Base-by-base conservation (phyloP, 1,140 invertebrate species). In the Zophobas morio region DNA sequence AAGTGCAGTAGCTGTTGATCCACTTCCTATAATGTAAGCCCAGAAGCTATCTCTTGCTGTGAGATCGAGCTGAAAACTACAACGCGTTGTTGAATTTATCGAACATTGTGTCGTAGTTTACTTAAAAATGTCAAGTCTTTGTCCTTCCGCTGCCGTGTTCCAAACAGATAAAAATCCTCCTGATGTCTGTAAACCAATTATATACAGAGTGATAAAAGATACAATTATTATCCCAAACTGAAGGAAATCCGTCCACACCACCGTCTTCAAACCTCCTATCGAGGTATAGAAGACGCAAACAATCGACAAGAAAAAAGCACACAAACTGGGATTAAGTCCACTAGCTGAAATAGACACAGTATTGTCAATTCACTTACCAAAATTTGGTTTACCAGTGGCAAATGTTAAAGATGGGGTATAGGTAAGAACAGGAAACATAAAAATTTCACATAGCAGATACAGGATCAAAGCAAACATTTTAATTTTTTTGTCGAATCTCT, bases 231-330 rank as follows among this genome's bases (percentile, higher is more conserved):
- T 85, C 54, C 89, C 86, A 47, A 92, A 89, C 81, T 94, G 94
- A 36, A 94, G 86, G 0, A 92, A 91, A 76, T 94, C 93, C 3
- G 94, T 91, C 89, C 91, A 91, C 53, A 94, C 89, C 36, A 95
- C 92, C 4, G 94, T 93, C 86, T 93, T 91, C 74, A 95, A 85
- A 0, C 94, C 94, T 56, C 93, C 93, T 49, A 95, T 85, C 6
- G 93, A 90, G 2, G 94, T 94, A 79, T 96, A 94, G 74, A 95
- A 93, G 2, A 94, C 93, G 84, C 94, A 95, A 2, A 94, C 89
- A 1, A 91, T 84, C 78, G 93, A 94, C 60, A 94, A 89, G 0
- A 93, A 87, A 2, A 92, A 88, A n/a, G 93, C 91, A 6, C 93
- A 88, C 1, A 90, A 82, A 77, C 90, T 90, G 32, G 93, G 85